Base-by-base conservation (phyloP, 1,140 invertebrate species). In the Phymastichus coffea region DNA sequence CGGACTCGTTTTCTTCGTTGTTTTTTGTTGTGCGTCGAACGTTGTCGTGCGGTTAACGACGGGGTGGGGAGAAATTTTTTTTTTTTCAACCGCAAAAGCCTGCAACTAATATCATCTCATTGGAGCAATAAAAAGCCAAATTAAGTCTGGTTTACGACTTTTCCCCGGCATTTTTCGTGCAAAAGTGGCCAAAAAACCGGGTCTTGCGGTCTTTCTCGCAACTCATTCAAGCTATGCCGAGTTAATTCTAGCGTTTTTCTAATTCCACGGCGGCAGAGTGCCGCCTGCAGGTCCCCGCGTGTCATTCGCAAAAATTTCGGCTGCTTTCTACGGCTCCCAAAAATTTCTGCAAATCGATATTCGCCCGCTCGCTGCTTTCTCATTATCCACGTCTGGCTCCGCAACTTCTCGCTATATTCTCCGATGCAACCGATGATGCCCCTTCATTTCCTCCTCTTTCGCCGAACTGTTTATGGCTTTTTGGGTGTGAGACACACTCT, bases 391-490 rank as follows among this genome's bases (percentile, higher is more conserved):
- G 37, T 41, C 52, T 61, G 37, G 38, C 59, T 61, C 33, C 33
- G 52, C 25, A 17, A 28, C 37, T 49, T 38, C 44, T 56, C 48
- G 20, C 19, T 22, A 15, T n/a, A 25, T 59, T 59, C 57, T n/a
- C n/a, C n/a, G n/a, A n/a, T n/a, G n/a, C n/a, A n/a, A n/a, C n/a
- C n/a, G n/a, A n/a, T n/a, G n/a, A n/a, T n/a, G n/a, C n/a, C n/a
- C 43, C 23, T 33, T 61, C 43, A 56, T 61, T 61, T 55, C 38
- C 37, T 49, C 59, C 55, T 61, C 59, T 35, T n/a, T n/a, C n/a
- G n/a, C 8, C 59, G 59, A 61, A 61, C 53, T 55, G 41, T 52
- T 58, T 63, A 53, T 57, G 55, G 48, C 6, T 51, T 63, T 67
- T 61, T 47, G 61, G 48, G 41, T 56, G 30, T 53, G 53, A 63